Base-by-base conservation (phyloP, 1,140 invertebrate species). In the Orchestia grillus region DNA sequence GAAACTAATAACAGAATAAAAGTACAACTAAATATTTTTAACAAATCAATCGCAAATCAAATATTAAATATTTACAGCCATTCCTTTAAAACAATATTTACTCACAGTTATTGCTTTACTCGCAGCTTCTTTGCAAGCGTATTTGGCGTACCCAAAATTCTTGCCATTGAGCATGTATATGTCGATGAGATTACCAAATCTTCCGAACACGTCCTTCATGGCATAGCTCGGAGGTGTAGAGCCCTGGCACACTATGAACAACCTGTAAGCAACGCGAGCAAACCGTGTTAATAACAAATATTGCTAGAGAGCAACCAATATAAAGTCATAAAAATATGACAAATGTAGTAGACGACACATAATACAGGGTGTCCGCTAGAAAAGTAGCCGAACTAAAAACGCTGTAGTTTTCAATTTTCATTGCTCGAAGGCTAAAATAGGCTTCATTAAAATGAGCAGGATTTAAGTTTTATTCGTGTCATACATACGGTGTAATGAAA, bases 181-280 rank as follows among this genome's bases (percentile, higher is more conserved):
- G 97, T 99, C 99, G 96, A 99, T 99, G 0, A 99, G 98, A 97
- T 99, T 98, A n/a, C 99, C 99, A 98, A 99, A 99, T 97, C 99
- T 98, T 97, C 98, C 98, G 97, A 99, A 99, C 0, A 98, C 98
- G 97, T 99, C 99, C 97, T 98, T 98, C 97, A 99, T 98, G n/a
- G 98, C 98, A 96, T 98, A 98, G 94, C 98, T 98, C 0, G 98
- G 98, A 41, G 99, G 98, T 95, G 99, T 98, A 96, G 98, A 98
- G 40, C 98, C 98, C 95, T 98, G 98, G 97, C 98, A 99, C n/a
- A 98, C 98, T 96, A 99, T 98, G 97, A 98, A 98, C 97, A 98
- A 98, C 97, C 98, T 97, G 96, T 16, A 97, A 97, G 96, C 36
- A 36, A 42, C 47, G 28, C 4, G 23, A 91, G n/a, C n/a, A 91